Evolutionary conservation across 2,797 vertebrate genomes (phyloP).

Genomic region (Anguilla marmorata): DNA sequence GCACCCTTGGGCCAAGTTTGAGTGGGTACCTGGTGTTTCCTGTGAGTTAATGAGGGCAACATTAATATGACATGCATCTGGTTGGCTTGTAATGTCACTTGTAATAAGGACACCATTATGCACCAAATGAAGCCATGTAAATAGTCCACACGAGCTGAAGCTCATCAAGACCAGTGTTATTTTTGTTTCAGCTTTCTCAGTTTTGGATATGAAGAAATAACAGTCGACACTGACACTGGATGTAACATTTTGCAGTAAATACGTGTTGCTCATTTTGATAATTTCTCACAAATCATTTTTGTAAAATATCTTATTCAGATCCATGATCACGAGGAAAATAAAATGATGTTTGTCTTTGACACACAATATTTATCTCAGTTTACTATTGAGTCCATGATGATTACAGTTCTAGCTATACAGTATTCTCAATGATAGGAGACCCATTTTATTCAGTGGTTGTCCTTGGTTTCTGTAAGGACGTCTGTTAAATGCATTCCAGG

Average conservation of each 20-base stretch:
- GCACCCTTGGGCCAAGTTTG: conserved; percentile 7
- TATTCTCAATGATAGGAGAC: conserved; percentile 2
- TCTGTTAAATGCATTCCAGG: conserved; percentile 23
- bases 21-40: conserved; percentile 26
- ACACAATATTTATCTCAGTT: background rate
- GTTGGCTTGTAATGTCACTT: conserved; percentile 3
- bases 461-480: conserved; percentile 31
- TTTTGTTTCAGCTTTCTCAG: background rate
- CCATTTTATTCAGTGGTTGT: background rate
- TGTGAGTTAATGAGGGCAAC: conserved; percentile 33
- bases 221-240: background rate
- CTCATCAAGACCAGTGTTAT: background rate
- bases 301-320: background rate
- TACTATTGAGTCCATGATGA: background rate
- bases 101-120: conserved; percentile 20
- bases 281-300: background rate
- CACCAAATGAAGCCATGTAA: background rate
- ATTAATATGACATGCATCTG: conserved; percentile 24
- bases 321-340: background rate
- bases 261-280: background rate
- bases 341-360: background rate
- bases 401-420: background rate
- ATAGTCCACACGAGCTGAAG: background rate
- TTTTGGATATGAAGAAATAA: background rate
- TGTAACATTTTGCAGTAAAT: background rate